phyloP scores from a whole-genome alignment of 92 coral and sea anemone species.

The Phenganax marumi region DNA sequence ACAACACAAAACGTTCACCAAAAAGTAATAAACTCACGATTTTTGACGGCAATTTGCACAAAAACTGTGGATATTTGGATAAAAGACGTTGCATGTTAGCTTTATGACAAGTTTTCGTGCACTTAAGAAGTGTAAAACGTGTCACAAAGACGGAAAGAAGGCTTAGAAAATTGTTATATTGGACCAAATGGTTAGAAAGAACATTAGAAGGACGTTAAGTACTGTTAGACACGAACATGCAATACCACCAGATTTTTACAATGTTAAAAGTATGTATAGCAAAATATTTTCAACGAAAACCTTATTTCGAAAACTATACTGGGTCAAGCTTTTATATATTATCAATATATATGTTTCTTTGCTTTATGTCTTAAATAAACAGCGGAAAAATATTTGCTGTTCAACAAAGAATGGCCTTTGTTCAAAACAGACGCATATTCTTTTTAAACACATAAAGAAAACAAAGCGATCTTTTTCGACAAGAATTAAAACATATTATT shows the following conservation, averaged over 20 bases:
- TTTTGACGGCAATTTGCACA: no score
- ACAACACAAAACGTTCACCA: neutral
- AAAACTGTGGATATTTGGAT: neutral
- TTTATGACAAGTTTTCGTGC: neutral
- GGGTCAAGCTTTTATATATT: neutral
- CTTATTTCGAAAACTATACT: neutral
- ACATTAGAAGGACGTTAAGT: neutral
- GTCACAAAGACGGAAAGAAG: constrained; percentile 21
- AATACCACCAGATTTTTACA: neutral
- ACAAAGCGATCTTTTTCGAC: constrained; percentile 5
- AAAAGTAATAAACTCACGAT: neutral
- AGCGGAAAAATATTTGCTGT: constrained; percentile 20
- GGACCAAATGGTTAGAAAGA: neutral
- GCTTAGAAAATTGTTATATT: constrained; percentile 5
- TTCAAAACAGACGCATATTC: constrained; percentile 7
- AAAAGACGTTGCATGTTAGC: neutral
- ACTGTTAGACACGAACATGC: neutral
- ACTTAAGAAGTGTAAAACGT: neutral
- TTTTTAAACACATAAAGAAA: constrained; percentile 18
- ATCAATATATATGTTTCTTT: neutral
- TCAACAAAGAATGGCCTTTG: constrained; percentile 24
- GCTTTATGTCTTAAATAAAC: neutral
- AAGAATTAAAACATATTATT: constrained; percentile 14
- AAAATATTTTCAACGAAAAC: neutral
- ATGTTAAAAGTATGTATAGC: neutral